These are phyloP conservation scores for Labrus mixtus DNA, from an alignment of 2,113 vertebrate genomes.

Conservation along the genomic window DNA sequence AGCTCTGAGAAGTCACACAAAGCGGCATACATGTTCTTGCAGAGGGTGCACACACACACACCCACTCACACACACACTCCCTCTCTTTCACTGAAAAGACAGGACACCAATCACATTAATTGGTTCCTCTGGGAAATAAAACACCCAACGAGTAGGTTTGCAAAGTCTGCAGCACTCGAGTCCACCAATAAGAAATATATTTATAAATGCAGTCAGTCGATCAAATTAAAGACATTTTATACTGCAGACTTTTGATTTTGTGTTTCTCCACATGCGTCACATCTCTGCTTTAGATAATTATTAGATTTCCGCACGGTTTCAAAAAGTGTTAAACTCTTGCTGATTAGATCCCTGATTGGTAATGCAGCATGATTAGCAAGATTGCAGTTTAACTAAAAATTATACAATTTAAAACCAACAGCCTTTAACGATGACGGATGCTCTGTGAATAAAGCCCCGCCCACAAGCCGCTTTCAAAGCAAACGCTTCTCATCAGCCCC, in stretches of 20 bases:
- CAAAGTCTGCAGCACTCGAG: slow-evolving; percentile 59
- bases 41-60: slow-evolving; percentile 8
- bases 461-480: slow-evolving; percentile 12
- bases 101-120: slow-evolving; percentile 79
- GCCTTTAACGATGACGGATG: slow-evolving; percentile 54
- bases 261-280: neutral
- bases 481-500: slow-evolving; percentile 40
- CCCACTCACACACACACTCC: slow-evolving; percentile 13
- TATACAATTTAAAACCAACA: slow-evolving; percentile 50
- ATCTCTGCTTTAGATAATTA: slow-evolving; percentile 48
- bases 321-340: slow-evolving; percentile 32
- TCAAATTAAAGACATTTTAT: slow-evolving; percentile 46
- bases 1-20: neutral
- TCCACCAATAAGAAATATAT: slow-evolving; percentile 51
- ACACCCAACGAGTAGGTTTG: slow-evolving; percentile 50
- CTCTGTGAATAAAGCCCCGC: slow-evolving; percentile 44
- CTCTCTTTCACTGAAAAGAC: slow-evolving; percentile 50
- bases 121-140: slow-evolving; percentile 76
- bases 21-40: neutral
- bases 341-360: slow-evolving; percentile 60
- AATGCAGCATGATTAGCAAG: slow-evolving; percentile 55
- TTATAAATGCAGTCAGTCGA: slow-evolving; percentile 44
- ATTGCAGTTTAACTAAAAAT: slow-evolving; percentile 55
- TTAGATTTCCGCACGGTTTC: slow-evolving; percentile 35
- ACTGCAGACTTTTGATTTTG: slow-evolving; percentile 11